Conservation (phyloP, 1,140 invertebrate genomes). For the Cheumatopsyche charites region DNA sequence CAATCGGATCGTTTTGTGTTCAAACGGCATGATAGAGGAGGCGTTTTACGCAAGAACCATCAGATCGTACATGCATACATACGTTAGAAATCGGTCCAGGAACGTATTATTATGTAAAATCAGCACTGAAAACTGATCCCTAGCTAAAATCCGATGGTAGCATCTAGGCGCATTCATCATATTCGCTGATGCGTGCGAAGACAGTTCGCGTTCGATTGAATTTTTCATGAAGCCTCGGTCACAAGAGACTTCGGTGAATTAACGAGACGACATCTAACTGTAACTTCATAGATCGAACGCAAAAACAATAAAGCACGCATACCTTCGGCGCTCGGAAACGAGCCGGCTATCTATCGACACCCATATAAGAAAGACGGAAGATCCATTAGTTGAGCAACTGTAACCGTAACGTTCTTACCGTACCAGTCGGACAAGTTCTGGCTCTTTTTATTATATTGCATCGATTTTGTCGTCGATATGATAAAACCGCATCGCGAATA, state of each 20-base stretch:
- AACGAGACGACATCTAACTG: background rate
- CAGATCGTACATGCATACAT: too few species aligned
- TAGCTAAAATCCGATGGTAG: background rate
- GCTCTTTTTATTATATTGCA: background rate
- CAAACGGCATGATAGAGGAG: constrained; percentile 4
- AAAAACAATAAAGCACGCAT: constrained; percentile 35
- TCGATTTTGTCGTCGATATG: constrained; percentile 19
- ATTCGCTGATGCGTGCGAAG: background rate
- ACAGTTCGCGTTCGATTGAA: background rate
- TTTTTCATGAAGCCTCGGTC: background rate
- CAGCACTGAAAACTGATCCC: background rate
- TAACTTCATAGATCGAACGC: constrained; percentile 8
- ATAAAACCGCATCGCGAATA: constrained; percentile 3
- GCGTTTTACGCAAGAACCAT: constrained; percentile 8
- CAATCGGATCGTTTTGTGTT: constrained; percentile 10
- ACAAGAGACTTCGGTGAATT: background rate
- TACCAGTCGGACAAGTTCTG: constrained; percentile 16
- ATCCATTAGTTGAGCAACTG: constrained; percentile 22
- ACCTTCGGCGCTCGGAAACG: constrained; percentile 26
- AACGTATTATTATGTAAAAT: constrained; percentile 2
- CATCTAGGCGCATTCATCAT: background rate
- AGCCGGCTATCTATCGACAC: constrained; percentile 21
- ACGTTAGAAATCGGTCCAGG: constrained; percentile 2
- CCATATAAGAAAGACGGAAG: constrained; percentile 38
- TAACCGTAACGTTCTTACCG: constrained; percentile 17